Base-by-base conservation (phyloP, 2,113 vertebrate genomes). In the Myotis brandtii region DNA sequence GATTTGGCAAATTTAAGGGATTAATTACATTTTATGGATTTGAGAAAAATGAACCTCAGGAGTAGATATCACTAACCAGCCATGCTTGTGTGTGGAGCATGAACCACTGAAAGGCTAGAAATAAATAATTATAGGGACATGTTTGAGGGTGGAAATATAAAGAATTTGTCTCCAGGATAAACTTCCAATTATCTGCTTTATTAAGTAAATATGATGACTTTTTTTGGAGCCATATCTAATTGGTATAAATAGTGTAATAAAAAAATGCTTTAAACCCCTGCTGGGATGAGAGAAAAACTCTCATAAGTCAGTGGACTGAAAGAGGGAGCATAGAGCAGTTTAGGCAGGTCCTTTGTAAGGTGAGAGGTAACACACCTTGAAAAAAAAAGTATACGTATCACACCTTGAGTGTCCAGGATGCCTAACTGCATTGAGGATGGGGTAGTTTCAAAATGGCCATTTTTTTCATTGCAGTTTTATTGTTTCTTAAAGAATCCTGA, bases 401-500 rank as follows among this genome's bases (percentile, higher is more conserved):
- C 0, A 34, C 11, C 43, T 21, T 73, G 34, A 73, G 25, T 81
- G 59, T 46, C 9, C 11, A 43, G 34, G n/a, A 43, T 81, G n/a
- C 4, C 23, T 75, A 70, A 79, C 34, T 32, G 9, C 72, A 75
- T 32, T 37, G 10, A 75, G 21, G 4, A 64, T 64, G 9, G 25
- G 12, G 18, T 11, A 40, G 1, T 66, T 92, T 48, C 20, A 56
- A 93, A 56, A 52, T 72, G 34, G 23, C 16, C 13, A 21, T 46
- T 11, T 77, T 77, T 69, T 59, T 81, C 3, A 21, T n/a, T 85
- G 13, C 13, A 82, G 10, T 32, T 77, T 80, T 30, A 37, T 34
- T 56, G 6, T 37, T 52, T 91, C 46, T 91, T 48, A 5, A 94
- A 95, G 8, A 91, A 95, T 72, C 64, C 34, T 52, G 13, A 95